Base-by-base conservation (phyloP, 2,797 vertebrate species). In the Propithecus perrieri region DNA sequence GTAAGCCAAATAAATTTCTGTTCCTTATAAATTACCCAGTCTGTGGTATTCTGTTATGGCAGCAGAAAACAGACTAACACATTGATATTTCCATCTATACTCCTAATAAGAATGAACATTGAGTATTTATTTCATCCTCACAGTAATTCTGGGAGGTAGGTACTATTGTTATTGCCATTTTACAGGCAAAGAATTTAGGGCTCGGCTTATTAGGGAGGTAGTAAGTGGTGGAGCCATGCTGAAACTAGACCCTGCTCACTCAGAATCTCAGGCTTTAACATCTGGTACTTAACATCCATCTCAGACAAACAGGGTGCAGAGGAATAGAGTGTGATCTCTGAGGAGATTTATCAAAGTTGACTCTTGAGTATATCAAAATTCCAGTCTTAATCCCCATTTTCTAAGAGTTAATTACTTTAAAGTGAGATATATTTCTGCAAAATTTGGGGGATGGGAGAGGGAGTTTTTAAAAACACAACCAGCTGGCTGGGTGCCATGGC, bases 121-220 rank as follows among this genome's bases (percentile, higher is more conserved):
- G 65, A 85, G 30, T 43, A 72, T 93, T 89, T 90, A 30, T 87
- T 85, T 81, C 81, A 89, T 95, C 38, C 33, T 80, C 48, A 87
- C 33, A 46, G 86, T 93, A 75, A 74, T 43, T 69, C 86, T 59
- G 41, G n/a, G 28, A 80, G 14, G 57, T 33, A 91, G 55, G 7
- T 95, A 61, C 20, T 43, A 75, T 33, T 76, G 79, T 59, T 75
- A 67, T 26, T 91, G 76, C 33, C 61, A 83, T 71, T 92, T 89
- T 89, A 48, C 33, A 79, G 85, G 65, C 74, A 80, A 71, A 90
- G 28, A 75, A 90, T 48, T 46, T 26, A 38, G 53, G 55, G 22
- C 22, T 57, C 10, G 57, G 11, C 2, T 81, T 43, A 79, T 81
- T 43, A 79, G 43, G 59, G 59, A 89, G 13, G 28, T 75, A 46